Evolutionary conservation across 2,888 invertebrate genomes (phyloP).

Genomic region (Pandemis corylana): DNA sequence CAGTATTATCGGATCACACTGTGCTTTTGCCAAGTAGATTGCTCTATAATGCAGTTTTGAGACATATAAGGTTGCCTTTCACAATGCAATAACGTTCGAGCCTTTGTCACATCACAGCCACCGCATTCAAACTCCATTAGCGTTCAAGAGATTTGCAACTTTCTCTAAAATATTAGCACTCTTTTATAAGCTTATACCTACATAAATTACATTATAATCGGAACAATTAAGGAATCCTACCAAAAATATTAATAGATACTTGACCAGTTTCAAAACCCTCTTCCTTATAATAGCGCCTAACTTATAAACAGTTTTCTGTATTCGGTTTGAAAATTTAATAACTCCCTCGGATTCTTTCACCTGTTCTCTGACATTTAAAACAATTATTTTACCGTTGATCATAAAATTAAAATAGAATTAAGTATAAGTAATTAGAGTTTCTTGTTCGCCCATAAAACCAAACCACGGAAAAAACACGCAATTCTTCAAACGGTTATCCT

Average conservation of each 20-base stretch:
- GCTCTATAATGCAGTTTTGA: conserved; percentile 14
- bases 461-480: no score
- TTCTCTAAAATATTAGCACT: conserved; percentile 6
- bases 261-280: no score
- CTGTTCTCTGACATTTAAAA: no score
- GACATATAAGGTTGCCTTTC: conserved; percentile 20
- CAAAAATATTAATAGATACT: not conserved
- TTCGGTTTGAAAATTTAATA: no score
- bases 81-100: conserved; percentile 24
- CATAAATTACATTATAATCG: not conserved
- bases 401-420: no score
- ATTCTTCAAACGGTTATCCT: no score
- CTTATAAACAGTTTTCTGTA: no score
- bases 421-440: no score
- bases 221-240: not conserved
- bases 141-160: conserved; percentile 15
- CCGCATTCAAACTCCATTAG: conserved; percentile 7
- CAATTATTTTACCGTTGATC: no score
- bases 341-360: no score
- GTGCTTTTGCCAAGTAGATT: not conserved
- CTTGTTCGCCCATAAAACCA: no score
- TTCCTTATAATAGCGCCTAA: no score
- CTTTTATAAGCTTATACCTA: not conserved
- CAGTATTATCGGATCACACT: not conserved
- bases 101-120: conserved; percentile 17